Conservation (phyloP, 2,797 vertebrate species). For the Holocentrus rufus region DNA sequence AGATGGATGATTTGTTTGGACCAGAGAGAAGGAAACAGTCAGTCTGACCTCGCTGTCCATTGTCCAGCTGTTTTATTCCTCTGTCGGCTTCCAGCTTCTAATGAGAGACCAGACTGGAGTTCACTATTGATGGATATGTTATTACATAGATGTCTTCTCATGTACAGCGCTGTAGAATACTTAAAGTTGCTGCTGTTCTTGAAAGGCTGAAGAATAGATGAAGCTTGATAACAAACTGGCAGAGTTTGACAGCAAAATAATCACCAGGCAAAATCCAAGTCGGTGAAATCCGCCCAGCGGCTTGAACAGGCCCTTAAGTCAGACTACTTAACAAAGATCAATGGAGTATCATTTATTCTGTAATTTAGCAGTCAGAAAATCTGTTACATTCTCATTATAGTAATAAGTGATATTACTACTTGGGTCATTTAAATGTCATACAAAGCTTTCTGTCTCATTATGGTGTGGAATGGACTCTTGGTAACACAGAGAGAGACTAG, state of each 20-base stretch:
- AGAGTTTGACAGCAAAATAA: background rate
- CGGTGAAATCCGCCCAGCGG: slow-evolving; percentile 7
- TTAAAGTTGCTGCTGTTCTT: too few species aligned
- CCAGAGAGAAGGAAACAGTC: background rate
- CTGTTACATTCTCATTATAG: slow-evolving; percentile 33
- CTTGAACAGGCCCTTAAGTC: slow-evolving; percentile 27
- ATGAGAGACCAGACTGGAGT: background rate
- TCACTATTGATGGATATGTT: background rate
- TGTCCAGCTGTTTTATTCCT: background rate
- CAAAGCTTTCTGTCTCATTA: slow-evolving; percentile 3
- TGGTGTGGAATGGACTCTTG: background rate
- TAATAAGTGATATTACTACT: slow-evolving; percentile 16
- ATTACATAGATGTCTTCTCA: background rate
- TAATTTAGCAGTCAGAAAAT: slow-evolving; percentile 23
- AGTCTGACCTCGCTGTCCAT: background rate
- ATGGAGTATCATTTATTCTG: slow-evolving; percentile 32
- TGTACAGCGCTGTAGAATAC: too few species aligned
- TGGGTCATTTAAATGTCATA: slow-evolving; percentile 18
- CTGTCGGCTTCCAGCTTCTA: background rate
- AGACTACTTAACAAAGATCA: slow-evolving; percentile 27
- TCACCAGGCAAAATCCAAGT: background rate
- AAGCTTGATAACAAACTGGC: too few species aligned
- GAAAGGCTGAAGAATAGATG: too few species aligned
- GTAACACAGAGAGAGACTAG: slow-evolving; percentile 4
- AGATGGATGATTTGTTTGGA: background rate